Base-by-base conservation (phyloP, 1,140 invertebrate genomes). In the Drosophila erecta region DNA sequence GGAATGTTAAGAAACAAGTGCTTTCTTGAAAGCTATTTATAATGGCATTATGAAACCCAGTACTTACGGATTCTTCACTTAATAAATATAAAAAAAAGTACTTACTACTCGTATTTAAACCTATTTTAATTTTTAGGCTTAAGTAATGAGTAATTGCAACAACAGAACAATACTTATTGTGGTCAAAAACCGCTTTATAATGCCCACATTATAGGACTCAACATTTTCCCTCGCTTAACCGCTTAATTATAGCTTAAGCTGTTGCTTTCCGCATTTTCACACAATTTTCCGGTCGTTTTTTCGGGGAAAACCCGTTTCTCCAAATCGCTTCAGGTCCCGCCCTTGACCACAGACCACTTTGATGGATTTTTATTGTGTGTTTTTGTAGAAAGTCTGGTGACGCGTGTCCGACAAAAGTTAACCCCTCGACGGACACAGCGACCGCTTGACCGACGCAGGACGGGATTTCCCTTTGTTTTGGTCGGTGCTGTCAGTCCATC, bases 161-260 rank as follows among this genome's bases (percentile, higher is more conserved):
- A 15, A 33, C 15, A 15, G 5, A 30, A 30, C 30, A 33, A 30
- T 12, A 17, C 5, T 22, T 4, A 43, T 62, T 20, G 24, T 22
- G 2, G 11, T 4, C 1, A 7, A 11, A 35, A 62, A 40, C 46
- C n/a, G 35, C 20, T 17, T 43, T 15, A 17, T 10, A 30, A 47
- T 35, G 8, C 38, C 49, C 35, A 41, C 35, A 37, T 40, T 20
- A 30, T 49, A 4, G 4, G 15, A 46, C 30, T 47, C 30, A 38
- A 40, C 6, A 51, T 56, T 24, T 44, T 30, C 30, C 30, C 8
- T 24, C 17, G 67, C 37, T 74, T 57, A 67, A 87, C 72, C 35
- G 62, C 72, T 84, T 89, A 74, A 87, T 89, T 80, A 84, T 40
- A 43, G 37, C 17, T 33, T 53, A 70, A 77, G 62, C 74, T 77